Base-by-base conservation (phyloP, 2,888 invertebrate species). In the Omphaloscelis lunosa region DNA sequence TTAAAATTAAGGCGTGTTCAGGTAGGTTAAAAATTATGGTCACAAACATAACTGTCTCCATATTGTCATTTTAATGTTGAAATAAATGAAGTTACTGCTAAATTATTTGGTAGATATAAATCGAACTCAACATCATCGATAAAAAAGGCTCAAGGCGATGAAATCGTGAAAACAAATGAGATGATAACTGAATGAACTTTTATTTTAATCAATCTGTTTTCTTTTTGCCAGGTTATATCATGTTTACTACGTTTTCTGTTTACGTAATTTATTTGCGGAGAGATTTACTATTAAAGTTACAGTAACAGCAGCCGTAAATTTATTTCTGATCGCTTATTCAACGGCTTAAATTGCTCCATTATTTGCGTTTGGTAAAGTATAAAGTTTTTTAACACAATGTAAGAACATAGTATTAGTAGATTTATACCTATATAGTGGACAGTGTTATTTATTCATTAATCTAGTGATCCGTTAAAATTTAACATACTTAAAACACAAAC, bases 261-360 rank as follows among this genome's bases (percentile, higher is more conserved):
- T 82, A 76, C 51, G 59, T 83, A 77, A 88, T 73, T 66, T 72
- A 83, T 69, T 82, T 65, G 71, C 45, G 6, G 27, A 56, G 51
- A 62, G 69, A 73, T 81, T 85, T 62, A 75, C 75, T 84, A 51
- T 65, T 41, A 67, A 67, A 80, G 34, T 80, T 39, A 65, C 23
- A n/a, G 65, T 48, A 68, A 51, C 34, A 75, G 56, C 85, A 67
- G 59, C 58, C 63, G 67, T 72, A 71, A 86, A 86, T 75, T 58
- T 68, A 51, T 72, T 75, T 80, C 53, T 62, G 74, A 75, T 78
- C 62, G 78, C n/a, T 82, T 85, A 80, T 72, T 80, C 59, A 67
- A 62, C 58, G 59, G 62, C 61, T 72, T 72, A 70, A 70, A 81
- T 70, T n/a, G 53, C 51, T 67, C 41, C 72, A 61, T 72, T 83